A percentile compares a stretch with the other conserved stretches of the same genome.
These are phyloP conservation scores for Oncopodura yosiiana DNA, from an alignment of 1,140 invertebrate genomes.

Conservation along the genomic window DNA sequence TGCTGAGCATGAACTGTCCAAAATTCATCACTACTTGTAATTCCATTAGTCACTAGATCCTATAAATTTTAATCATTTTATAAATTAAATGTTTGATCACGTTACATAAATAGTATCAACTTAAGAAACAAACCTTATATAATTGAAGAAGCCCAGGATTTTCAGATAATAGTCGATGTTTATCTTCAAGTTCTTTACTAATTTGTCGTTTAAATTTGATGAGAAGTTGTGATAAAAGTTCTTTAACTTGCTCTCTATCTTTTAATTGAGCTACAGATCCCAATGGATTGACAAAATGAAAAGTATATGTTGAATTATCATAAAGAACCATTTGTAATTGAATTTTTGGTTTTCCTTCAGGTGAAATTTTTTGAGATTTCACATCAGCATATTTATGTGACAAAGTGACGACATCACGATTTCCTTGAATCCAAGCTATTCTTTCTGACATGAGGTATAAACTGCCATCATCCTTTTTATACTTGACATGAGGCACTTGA, in stretches of 20 bases:
- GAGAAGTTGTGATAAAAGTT: constrained; percentile 76
- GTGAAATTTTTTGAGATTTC: constrained; percentile 96
- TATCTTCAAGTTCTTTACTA: constrained; percentile 84
- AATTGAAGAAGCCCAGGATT: constrained; percentile 47
- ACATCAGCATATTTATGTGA: constrained; percentile 92
- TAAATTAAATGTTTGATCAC: background rate
- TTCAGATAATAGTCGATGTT: constrained; percentile 51
- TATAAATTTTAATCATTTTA: constrained; percentile 35
- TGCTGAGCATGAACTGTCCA: constrained; percentile 77
- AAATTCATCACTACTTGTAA: constrained; percentile 91
- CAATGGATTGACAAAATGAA: constrained; percentile 86
- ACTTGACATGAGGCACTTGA: constrained; percentile 81
- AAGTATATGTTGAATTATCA: constrained; percentile 86
- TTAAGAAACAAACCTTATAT: constrained; percentile 40
- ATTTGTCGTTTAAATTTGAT: constrained; percentile 93
- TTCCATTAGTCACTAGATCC: constrained; percentile 87
- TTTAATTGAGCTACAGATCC: constrained; percentile 70
- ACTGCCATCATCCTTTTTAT: constrained; percentile 92
- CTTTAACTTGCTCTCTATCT: constrained; percentile 89
- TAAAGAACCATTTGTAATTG: constrained; percentile 96
- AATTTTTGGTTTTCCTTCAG: constrained; percentile 94
- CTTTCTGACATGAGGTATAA: constrained; percentile 92
- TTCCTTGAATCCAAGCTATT: constrained; percentile 77
- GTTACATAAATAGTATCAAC: background rate
- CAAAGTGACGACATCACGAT: constrained; percentile 78